These are phyloP conservation scores for Papilio polytes DNA, from an alignment of 1,140 invertebrate genomes.

Conservation along the genomic window DNA sequence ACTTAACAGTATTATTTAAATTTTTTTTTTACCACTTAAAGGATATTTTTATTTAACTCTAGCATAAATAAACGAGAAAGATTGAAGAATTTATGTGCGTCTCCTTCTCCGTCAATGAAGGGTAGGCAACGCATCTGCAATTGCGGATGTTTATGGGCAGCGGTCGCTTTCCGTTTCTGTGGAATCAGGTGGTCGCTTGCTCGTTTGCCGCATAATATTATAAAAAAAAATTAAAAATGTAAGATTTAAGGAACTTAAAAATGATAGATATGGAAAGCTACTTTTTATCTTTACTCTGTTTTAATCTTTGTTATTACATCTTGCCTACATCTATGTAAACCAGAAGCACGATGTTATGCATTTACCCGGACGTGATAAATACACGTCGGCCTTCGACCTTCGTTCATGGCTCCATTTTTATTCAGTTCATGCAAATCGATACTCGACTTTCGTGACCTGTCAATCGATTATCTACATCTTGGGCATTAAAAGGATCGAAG, in stretches of 20 bases:
- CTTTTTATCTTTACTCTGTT: neutral
- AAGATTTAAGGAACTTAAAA: neutral
- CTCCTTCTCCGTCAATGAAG: no score
- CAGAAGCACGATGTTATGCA: conserved; percentile 32
- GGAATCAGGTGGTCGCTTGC: no score
- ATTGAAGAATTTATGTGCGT: no score
- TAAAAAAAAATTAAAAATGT: no score
- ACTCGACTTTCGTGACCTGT: conserved; percentile 57
- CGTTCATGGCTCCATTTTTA: conserved; percentile 52
- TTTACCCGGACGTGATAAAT: conserved; percentile 54
- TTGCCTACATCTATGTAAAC: conserved; percentile 6
- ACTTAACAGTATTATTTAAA: no score
- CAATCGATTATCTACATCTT: conserved; percentile 50
- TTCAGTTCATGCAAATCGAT: conserved; percentile 57
- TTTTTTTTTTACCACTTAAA: no score
- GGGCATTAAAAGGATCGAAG: conserved; percentile 33
- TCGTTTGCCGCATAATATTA: no score
- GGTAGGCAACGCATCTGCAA: no score
- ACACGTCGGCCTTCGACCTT: conserved; percentile 57
- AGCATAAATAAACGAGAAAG: no score
- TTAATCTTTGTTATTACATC: neutral
- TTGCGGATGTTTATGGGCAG: no score
- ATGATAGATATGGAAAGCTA: neutral
- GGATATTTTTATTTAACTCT: no score
- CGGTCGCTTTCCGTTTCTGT: no score